Base-by-base conservation (phyloP, 2,113 vertebrate species). In the Erythrolamprus reginae region DNA sequence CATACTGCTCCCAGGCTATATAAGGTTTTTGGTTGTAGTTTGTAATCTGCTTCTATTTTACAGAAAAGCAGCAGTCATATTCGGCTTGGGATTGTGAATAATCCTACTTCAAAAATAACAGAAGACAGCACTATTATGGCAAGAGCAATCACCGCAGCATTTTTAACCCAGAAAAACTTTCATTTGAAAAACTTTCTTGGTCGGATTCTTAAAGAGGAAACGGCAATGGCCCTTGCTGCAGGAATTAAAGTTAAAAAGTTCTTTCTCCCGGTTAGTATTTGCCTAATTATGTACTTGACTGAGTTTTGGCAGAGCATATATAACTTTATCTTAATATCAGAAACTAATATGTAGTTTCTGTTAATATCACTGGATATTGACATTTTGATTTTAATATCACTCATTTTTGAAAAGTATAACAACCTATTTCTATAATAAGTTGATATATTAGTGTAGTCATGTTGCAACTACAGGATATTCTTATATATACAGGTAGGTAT, bases 1-100 rank as follows among this genome's bases (percentile, higher is more conserved):
- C n/a, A 48, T 53, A 84, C 12, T 58, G 42, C 9, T 28, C 65
- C 65, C n/a, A 77, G 15, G n/a, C 12, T 13, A 42, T 52, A 15
- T 65, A 65, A 51, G 4, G 12, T 65, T 65, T 65, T 65, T 33
- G n/a, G n/a, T 10, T 10, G 51, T 5, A 9, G 3, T 48, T 21
- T 52, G 51, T 26, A 12, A 56, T 89, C 95, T 87, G 90, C 89
- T 87, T 95, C 90, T 94, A 33, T 91, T 89, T 92, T 95, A 65
- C 96, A 99, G 99, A 98, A 98, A 96, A 96, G 96, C 94, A 98
- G 97, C 95, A 95, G 95, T 84, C 97, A 97, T 92, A 95, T 97
- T 88, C 98, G 98, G 33, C 42, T 99, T 58, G 98, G 98, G 19
- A 93, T 99, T 97, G 97, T 99, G 96, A 97, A 97, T 97, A 99